Evolutionary conservation across 2,888 invertebrate species (phyloP).

Genomic region (Drepanosiphum platanoidis): DNA sequence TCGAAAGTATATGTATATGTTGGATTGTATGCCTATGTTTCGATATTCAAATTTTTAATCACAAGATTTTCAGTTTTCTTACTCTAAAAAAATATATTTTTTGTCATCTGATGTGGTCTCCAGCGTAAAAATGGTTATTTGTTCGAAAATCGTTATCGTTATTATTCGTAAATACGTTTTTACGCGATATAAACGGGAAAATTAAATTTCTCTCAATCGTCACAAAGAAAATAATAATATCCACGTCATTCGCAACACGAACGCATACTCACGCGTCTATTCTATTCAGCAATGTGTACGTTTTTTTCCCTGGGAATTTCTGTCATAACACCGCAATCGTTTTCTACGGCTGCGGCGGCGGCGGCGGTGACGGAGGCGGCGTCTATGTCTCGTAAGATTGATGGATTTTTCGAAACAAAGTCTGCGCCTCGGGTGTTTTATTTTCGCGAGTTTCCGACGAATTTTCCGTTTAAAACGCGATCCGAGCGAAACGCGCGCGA

Average conservation of each 20-base stretch:
- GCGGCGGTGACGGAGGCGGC: too few species aligned
- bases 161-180: too few species aligned
- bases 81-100: too few species aligned
- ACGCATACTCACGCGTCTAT: too few species aligned
- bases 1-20: too few species aligned
- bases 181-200: neutral
- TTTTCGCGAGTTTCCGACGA: neutral
- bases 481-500: neutral
- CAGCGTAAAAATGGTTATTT: too few species aligned
- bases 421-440: neutral
- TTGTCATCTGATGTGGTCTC: too few species aligned
- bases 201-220: neutral
- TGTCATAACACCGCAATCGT: neutral
- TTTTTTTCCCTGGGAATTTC: neutral
- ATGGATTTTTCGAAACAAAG: neutral
- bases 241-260: neutral
- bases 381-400: neutral
- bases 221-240: neutral
- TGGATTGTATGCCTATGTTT: too few species aligned
- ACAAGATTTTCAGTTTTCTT: too few species aligned
- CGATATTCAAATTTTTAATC: too few species aligned
- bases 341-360: too few species aligned
- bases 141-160: too few species aligned
- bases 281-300: neutral
- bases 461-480: neutral